Percentiles rank a stretch among this genome's conserved stretches.
Conservation (phyloP, 2,888 invertebrate genomes). For the Oligia strigilis region DNA sequence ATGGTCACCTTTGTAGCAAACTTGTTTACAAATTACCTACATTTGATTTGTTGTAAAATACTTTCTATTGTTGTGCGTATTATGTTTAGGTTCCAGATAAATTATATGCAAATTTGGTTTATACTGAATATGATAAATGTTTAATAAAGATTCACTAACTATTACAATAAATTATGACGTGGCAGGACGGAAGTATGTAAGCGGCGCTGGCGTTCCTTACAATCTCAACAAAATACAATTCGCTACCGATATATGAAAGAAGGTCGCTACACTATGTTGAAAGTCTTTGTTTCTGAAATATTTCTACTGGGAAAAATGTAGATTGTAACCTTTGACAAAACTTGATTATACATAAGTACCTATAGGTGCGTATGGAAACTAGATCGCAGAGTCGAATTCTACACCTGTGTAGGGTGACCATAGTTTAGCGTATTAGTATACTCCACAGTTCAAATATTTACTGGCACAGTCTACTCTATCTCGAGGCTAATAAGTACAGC, state of each 20-base stretch:
- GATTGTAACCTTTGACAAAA: constrained; percentile 2
- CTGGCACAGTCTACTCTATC: not conserved
- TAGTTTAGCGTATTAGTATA: not conserved
- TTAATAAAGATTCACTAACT: too few species aligned
- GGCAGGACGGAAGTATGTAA: not conserved
- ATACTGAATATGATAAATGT: too few species aligned
- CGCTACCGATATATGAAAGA: too few species aligned
- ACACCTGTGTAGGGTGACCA: constrained; percentile 28
- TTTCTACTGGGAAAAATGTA: not conserved
- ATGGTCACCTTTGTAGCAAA: not conserved
- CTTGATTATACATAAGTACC: not conserved
- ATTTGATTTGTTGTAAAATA: not conserved
- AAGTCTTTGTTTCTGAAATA: too few species aligned
- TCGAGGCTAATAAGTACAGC: not conserved
- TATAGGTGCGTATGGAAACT: not conserved
- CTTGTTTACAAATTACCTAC: not conserved
- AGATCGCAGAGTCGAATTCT: constrained; percentile 9
- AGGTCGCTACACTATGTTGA: not conserved
- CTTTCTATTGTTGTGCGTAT: too few species aligned
- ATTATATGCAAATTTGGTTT: too few species aligned
- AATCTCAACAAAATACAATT: too few species aligned
- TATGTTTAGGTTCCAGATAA: too few species aligned
- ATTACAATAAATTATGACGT: not conserved
- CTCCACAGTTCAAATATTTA: not conserved
- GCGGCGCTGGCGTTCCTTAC: too few species aligned